Conservation (phyloP, 2,888 invertebrate genomes). For the Acrocyrtus sp. region DNA sequence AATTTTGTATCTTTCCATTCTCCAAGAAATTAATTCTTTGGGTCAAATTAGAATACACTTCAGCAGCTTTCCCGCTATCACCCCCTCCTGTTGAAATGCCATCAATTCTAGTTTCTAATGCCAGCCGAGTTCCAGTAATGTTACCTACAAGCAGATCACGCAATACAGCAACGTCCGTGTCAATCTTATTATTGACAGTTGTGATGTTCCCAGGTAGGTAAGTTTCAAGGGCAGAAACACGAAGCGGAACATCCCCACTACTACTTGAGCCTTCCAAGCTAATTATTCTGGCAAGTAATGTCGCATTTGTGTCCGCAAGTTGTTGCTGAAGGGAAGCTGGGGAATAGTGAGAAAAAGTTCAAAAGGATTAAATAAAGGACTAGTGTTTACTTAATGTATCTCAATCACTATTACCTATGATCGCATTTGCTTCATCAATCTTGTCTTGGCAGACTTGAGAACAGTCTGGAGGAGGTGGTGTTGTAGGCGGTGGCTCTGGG, state of each 20-base stretch:
- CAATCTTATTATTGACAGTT: constrained; percentile 9
- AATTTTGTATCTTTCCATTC: constrained; percentile 26
- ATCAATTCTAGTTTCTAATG: constrained; percentile 25
- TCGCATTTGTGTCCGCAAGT: neutral
- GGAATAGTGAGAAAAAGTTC: neutral
- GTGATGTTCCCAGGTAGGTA: constrained; percentile 16
- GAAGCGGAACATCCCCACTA: neutral
- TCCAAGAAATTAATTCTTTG: constrained; percentile 29
- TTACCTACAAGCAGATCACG: constrained; percentile 4
- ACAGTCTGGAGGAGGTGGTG: constrained; percentile 18
- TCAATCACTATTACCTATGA: constrained; percentile 13
- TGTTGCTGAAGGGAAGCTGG: constrained; percentile 11
- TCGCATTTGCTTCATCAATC: constrained; percentile 5
- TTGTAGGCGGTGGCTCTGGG: constrained; percentile 8
- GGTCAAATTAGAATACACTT: constrained; percentile 30
- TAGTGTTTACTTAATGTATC: no score
- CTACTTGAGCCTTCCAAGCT: constrained; percentile 2
- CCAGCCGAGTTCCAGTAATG: constrained; percentile 6
- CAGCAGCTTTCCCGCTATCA: constrained; percentile 8
- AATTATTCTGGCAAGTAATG: constrained; percentile 3
- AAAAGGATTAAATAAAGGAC: no score
- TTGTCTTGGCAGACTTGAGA: constrained; percentile 11
- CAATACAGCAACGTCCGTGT: constrained; percentile 9
- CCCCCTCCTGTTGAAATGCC: constrained; percentile 11
- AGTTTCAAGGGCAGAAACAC: constrained; percentile 5